phyloP scores from a whole-genome alignment of 2,113 vertebrate genomes.

The Ictalurus furcatus region DNA sequence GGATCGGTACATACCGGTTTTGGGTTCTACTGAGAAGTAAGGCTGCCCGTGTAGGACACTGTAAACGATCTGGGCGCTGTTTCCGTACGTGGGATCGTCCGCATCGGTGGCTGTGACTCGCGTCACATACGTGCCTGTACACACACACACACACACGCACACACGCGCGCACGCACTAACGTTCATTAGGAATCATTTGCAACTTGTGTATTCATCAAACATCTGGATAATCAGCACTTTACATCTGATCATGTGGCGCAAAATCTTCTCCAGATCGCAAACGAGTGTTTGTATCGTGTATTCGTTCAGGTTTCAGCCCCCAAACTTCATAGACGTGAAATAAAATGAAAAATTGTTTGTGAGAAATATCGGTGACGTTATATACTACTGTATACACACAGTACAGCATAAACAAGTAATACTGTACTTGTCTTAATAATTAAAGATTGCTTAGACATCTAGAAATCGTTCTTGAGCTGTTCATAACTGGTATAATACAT shows the following conservation, averaged over 20 bases:
- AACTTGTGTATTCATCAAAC: not conserved
- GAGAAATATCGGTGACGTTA: not conserved
- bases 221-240: not conserved
- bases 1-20: slow-evolving; percentile 40
- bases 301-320: not conserved
- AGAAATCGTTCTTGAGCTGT: too few relatives aligned
- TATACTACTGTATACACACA: not conserved
- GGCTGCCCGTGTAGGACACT: slow-evolving; percentile 67
- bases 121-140: slow-evolving; percentile 67
- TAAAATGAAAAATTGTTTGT: not conserved
- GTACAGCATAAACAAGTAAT: not conserved
- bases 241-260: not conserved
- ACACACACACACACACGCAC: not conserved
- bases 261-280: not conserved
- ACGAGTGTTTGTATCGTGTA: not conserved
- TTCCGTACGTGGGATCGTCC: slow-evolving; percentile 72
- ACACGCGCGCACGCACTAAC: too few relatives aligned
- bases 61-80: slow-evolving; percentile 69
- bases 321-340: not conserved
- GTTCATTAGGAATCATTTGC: not conserved
- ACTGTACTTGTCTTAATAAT: not conserved
- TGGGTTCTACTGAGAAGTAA: slow-evolving; percentile 59
- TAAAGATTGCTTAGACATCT: not conserved
- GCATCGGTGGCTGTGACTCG: slow-evolving; percentile 68
- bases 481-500: not conserved